Percentiles rank a stretch among this genome's conserved stretches.
Evolutionary conservation across 2,113 vertebrate genomes (phyloP).

Genomic region (Xiphias gladius): DNA sequence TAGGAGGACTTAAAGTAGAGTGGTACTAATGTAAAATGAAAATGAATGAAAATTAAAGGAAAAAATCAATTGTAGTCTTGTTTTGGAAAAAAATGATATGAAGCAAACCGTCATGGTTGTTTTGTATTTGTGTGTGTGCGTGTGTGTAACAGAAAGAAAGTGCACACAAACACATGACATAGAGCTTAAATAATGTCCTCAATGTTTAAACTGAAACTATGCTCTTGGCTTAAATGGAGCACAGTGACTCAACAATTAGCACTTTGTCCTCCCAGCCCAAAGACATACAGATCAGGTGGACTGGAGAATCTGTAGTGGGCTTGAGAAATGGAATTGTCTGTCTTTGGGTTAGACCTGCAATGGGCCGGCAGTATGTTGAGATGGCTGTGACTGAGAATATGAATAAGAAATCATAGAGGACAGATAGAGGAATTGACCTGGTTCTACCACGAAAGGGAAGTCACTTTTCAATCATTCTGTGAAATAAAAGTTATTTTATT

Average conservation of each 20-base stretch:
- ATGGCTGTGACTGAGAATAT: neutral
- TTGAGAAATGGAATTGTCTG: neutral
- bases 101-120: neutral
- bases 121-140: neutral
- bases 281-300: neutral
- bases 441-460: conserved; percentile 27
- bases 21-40: no score
- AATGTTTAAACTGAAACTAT: neutral
- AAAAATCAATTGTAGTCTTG: neutral
- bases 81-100: neutral
- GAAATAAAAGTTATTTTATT: conserved; percentile 55
- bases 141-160: neutral
- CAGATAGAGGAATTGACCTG: conserved; percentile 7
- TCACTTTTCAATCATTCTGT: conserved; percentile 51
- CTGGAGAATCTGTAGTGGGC: neutral
- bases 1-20: no score
- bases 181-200: neutral
- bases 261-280: neutral
- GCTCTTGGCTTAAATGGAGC: neutral
- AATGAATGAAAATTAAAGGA: no score
- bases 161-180: neutral
- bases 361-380: no score
- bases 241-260: conserved; percentile 22
- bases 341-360: neutral
- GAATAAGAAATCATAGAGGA: neutral